Conservation (phyloP, 1,140 invertebrate species). For the Heterodera schachtii region DNA sequence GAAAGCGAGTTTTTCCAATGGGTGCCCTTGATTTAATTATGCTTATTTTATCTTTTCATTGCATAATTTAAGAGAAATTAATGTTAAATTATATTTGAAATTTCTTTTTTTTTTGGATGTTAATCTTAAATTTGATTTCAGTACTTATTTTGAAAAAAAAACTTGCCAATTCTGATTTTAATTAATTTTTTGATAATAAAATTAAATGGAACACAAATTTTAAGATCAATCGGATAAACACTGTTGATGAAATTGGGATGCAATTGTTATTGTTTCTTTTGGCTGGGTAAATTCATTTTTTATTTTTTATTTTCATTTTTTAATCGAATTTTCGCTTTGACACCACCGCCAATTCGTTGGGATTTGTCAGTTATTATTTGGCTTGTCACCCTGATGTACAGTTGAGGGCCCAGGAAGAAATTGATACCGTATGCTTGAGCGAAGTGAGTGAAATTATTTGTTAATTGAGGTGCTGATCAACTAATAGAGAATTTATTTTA, state of each 20-base stretch:
- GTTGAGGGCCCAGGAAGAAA: slow-evolving; percentile 66
- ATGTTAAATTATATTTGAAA: too few relatives aligned
- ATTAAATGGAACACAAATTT: not conserved
- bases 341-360: slow-evolving; percentile 76
- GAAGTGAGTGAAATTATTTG: slow-evolving; percentile 31
- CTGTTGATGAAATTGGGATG: slow-evolving; percentile 34
- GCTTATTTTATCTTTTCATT: too few relatives aligned
- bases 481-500: too few relatives aligned
- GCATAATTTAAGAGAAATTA: too few relatives aligned
- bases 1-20: too few relatives aligned
- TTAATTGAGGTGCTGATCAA: too few relatives aligned
- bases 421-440: slow-evolving; percentile 67
- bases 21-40: too few relatives aligned
- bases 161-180: too few relatives aligned
- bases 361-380: slow-evolving; percentile 74
- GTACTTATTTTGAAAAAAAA: too few relatives aligned
- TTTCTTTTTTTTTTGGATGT: too few relatives aligned
- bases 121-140: too few relatives aligned
- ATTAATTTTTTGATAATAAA: too few relatives aligned
- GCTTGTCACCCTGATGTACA: slow-evolving; percentile 73
- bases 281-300: slow-evolving; percentile 53
- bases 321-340: slow-evolving; percentile 70
- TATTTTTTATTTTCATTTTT: not conserved
- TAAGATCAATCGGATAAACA: not conserved
- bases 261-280: slow-evolving; percentile 41